Evolutionary conservation across 1,140 invertebrate genomes (phyloP).

Genomic region (Aphidius gifuensis): DNA sequence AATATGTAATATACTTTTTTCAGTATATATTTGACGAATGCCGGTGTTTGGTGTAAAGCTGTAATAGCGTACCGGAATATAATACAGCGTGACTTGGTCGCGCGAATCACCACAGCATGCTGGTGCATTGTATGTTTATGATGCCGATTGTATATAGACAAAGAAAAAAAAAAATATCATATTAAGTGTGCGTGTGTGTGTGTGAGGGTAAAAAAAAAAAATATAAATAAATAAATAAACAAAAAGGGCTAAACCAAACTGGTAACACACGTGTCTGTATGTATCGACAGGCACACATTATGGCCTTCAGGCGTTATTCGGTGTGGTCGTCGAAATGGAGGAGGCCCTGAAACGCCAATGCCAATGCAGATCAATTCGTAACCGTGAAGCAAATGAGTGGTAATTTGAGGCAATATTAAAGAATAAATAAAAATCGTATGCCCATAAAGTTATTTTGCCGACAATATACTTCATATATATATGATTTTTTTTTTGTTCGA

Average conservation of each 20-base stretch:
- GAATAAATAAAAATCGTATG: no score
- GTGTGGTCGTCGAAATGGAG: conserved; percentile 34
- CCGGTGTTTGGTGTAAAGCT: conserved; percentile 9
- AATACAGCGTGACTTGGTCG: conserved; percentile 41
- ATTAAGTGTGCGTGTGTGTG: no score
- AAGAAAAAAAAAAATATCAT: no score
- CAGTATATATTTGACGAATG: no score
- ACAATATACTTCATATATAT: no score
- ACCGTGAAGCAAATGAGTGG: conserved; percentile 18
- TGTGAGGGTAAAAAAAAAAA: not conserved
- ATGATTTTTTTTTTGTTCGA: no score
- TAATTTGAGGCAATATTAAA: conserved; percentile 15
- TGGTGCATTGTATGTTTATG: conserved; percentile 42
- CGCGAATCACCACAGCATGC: conserved; percentile 9
- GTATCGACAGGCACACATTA: conserved; percentile 46
- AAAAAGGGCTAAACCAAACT: conserved; percentile 17
- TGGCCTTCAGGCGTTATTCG: conserved; percentile 38
- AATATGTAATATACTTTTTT: no score
- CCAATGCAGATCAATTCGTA: conserved; percentile 17
- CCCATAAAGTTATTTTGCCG: no score
- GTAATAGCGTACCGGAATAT: conserved; percentile 35
- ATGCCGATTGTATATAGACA: conserved; percentile 12
- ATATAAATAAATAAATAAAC: not conserved
- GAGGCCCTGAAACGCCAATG: conserved; percentile 1
- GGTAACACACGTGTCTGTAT: conserved; percentile 42